Evolutionary conservation across 2,113 vertebrate genomes (phyloP).

Genomic region (Neodon shergylaensis): DNA sequence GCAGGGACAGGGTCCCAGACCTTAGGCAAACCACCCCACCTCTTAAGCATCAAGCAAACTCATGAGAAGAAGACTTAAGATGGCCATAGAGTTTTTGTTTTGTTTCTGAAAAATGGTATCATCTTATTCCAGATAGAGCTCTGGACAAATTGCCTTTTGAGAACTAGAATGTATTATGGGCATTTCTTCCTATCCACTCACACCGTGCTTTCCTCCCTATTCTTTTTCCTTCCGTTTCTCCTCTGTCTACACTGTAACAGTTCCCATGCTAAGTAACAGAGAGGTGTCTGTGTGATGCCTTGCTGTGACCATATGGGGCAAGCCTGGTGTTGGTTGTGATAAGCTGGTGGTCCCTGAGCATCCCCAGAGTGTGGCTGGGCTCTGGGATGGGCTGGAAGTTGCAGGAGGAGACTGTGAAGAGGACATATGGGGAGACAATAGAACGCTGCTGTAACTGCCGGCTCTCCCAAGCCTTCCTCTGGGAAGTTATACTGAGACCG

Average conservation of each 20-base stretch:
- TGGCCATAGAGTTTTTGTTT: neutral
- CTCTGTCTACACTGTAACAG: neutral
- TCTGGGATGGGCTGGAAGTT: neutral
- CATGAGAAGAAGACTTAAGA: neutral
- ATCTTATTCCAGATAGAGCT: neutral
- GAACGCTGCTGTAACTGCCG: neutral
- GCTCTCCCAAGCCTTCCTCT: neutral
- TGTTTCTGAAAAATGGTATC: slow-evolving; percentile 15
- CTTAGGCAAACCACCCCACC: neutral
- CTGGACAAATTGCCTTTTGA: neutral
- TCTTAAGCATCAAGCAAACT: neutral
- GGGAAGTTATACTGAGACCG: neutral
- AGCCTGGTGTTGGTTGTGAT: neutral
- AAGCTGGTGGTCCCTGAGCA: neutral
- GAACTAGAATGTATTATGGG: neutral
- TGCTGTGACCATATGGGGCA: neutral
- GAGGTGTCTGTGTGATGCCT: neutral
- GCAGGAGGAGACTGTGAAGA: neutral
- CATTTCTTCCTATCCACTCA: neutral
- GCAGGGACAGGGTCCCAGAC: neutral
- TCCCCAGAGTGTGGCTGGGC: neutral
- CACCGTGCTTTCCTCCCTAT: neutral
- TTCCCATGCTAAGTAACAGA: neutral
- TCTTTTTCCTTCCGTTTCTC: too few species aligned
- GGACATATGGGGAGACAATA: neutral